Percentiles rank a stretch among this genome's conserved stretches.
Conservation (phyloP, 2,888 invertebrate genomes). For the Drosophila tripunctata region DNA sequence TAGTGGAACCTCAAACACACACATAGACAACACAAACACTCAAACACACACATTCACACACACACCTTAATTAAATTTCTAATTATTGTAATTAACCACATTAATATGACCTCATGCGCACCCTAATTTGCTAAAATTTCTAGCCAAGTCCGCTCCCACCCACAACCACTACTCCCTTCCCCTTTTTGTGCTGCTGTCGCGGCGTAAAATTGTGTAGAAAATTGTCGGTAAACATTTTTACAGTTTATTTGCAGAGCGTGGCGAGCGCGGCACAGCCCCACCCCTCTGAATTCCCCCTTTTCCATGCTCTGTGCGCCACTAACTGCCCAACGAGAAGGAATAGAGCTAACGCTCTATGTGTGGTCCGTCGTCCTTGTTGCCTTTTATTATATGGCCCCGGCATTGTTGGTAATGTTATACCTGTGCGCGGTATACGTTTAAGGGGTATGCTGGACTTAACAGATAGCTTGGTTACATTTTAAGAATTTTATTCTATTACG, state of each 20-base stretch:
- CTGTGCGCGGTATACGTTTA: neutral
- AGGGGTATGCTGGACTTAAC: neutral
- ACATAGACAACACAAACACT: constrained; percentile 18
- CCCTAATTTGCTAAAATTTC: constrained; percentile 71
- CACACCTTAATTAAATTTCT: constrained; percentile 77
- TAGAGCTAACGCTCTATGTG: constrained; percentile 18
- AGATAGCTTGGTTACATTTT: neutral
- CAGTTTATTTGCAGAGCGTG: constrained; percentile 75
- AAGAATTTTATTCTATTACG: neutral
- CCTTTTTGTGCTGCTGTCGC: constrained; percentile 18
- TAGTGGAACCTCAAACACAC: constrained; percentile 32
- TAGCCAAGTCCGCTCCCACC: constrained; percentile 28
- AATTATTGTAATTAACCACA: constrained; percentile 80
- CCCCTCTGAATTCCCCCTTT: neutral
- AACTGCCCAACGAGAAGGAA: constrained; percentile 27
- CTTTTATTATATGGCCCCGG: constrained; percentile 44
- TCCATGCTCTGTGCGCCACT: neutral
- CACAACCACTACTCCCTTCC: neutral
- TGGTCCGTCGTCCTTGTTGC: constrained; percentile 47
- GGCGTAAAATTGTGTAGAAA: constrained; percentile 78
- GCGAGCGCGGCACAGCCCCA: constrained; percentile 35
- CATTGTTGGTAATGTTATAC: constrained; percentile 52
- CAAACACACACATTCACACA: constrained; percentile 30
- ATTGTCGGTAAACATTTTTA: constrained; percentile 80
- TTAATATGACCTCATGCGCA: constrained; percentile 80